phyloP scores from a whole-genome alignment of 2,888 invertebrate genomes.

The Drosophila tanythrix region DNA sequence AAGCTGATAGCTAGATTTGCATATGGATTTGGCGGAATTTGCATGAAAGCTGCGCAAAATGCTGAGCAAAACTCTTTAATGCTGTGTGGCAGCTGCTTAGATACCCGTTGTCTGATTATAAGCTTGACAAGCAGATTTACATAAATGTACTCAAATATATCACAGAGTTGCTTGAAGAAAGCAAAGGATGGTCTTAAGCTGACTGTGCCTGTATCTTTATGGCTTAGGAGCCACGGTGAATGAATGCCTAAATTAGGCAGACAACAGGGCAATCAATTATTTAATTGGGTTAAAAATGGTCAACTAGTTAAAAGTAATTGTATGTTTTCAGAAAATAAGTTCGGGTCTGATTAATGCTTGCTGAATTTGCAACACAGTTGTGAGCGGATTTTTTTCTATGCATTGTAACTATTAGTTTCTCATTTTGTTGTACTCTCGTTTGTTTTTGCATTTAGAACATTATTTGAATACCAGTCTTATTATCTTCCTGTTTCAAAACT shows the following conservation, averaged over 20 bases:
- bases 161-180: constrained; percentile 9
- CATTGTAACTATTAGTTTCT: not conserved
- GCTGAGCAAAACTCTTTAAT: constrained; percentile 34
- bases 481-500: constrained; percentile 37
- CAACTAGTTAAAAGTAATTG: not conserved
- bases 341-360: not conserved
- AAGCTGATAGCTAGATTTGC: constrained; percentile 53
- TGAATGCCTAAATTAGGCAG: constrained; percentile 27
- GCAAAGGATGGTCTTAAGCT: constrained; percentile 38
- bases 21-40: constrained; percentile 45
- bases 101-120: constrained; percentile 34
- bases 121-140: constrained; percentile 43
- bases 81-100: constrained; percentile 46
- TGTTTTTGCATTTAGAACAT: not conserved
- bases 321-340: not conserved
- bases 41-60: constrained; percentile 50
- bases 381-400: not conserved
- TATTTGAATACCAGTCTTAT: not conserved
- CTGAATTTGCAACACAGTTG: not conserved
- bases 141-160: constrained; percentile 46
- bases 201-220: not conserved
- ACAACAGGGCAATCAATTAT: constrained; percentile 17
- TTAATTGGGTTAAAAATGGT: constrained; percentile 14
- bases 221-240: constrained; percentile 1
- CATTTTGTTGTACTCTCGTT: not conserved